These are phyloP conservation scores for Acromyrmex charruanus DNA, from an alignment of 1,140 invertebrate species.

Conservation along the genomic window DNA sequence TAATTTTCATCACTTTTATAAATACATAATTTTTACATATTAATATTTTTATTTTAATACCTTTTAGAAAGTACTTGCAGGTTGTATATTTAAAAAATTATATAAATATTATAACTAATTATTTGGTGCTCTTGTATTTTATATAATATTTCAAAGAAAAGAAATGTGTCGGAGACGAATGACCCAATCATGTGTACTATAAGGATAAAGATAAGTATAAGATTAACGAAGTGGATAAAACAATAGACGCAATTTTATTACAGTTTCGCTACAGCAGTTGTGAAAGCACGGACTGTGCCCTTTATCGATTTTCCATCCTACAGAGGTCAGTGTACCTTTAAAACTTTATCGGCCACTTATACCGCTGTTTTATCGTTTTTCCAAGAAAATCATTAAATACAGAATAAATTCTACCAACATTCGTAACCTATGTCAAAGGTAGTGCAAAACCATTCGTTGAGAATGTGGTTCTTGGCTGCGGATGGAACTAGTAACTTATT, in stretches of 20 bases:
- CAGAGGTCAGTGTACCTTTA: conserved; percentile 47
- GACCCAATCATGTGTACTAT: too few relatives aligned
- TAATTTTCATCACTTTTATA: too few relatives aligned
- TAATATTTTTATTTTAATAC: too few relatives aligned
- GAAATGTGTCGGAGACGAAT: too few relatives aligned
- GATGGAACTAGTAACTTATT: conserved; percentile 34
- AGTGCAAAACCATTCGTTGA: neutral
- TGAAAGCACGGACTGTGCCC: conserved; percentile 16
- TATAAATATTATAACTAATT: too few relatives aligned
- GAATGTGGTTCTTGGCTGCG: neutral
- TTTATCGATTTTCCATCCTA: conserved; percentile 54
- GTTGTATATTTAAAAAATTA: too few relatives aligned
- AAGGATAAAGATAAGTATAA: neutral
- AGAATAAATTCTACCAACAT: conserved; percentile 33
- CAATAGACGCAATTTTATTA: conserved; percentile 39
- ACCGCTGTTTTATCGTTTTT: conserved; percentile 33
- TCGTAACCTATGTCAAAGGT: neutral
- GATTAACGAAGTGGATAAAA: conserved; percentile 20
- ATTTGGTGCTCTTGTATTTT: too few relatives aligned
- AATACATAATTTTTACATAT: too few relatives aligned
- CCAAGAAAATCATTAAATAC: conserved; percentile 49
- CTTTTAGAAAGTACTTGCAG: too few relatives aligned
- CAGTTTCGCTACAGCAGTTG: neutral
- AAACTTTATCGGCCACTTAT: conserved; percentile 43
- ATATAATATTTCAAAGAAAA: too few relatives aligned